phyloP scores from a whole-genome alignment of 2,113 vertebrate species.

The Poeciliopsis occidentalis region DNA sequence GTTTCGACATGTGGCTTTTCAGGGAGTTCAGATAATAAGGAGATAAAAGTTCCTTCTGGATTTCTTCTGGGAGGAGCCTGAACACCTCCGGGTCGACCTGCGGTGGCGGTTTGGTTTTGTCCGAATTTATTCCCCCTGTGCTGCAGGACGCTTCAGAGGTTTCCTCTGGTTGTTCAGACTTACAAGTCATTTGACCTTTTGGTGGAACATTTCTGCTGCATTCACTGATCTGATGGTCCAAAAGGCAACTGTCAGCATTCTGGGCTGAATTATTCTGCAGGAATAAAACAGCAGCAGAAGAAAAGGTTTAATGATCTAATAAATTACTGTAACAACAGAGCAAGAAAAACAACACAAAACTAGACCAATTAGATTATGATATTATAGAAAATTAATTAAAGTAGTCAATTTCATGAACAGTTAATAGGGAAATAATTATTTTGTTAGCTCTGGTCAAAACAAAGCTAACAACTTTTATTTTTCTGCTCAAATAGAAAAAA shows the following conservation, averaged over 20 bases:
- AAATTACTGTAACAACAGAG: conserved; percentile 13
- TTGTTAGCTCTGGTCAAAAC: too few species aligned
- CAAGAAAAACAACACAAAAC: neutral
- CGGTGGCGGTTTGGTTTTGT: conserved; percentile 61
- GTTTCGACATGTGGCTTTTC: neutral
- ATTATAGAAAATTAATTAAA: neutral
- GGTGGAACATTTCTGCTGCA: conserved; percentile 3
- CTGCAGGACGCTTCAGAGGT: neutral
- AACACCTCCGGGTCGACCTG: conserved; percentile 85
- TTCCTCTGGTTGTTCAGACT: conserved; percentile 12
- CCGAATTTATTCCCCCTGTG: neutral
- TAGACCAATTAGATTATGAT: neutral
- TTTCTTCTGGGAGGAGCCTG: conserved; percentile 83
- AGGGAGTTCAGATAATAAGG: conserved; percentile 39
- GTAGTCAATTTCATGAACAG: neutral
- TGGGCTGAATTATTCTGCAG: conserved; percentile 32
- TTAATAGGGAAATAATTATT: neutral
- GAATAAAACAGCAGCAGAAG: neutral
- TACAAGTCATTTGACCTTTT: neutral
- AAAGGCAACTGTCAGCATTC: neutral
- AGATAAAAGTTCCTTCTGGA: conserved; percentile 84
- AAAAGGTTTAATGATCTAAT: conserved; percentile 8
- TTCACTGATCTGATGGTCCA: conserved; percentile 17
- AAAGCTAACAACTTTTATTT: neutral
- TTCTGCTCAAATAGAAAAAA: neutral